These are phyloP conservation scores for Bos indicus DNA, from an alignment of 2,113 vertebrate genomes.

Conservation along the genomic window DNA sequence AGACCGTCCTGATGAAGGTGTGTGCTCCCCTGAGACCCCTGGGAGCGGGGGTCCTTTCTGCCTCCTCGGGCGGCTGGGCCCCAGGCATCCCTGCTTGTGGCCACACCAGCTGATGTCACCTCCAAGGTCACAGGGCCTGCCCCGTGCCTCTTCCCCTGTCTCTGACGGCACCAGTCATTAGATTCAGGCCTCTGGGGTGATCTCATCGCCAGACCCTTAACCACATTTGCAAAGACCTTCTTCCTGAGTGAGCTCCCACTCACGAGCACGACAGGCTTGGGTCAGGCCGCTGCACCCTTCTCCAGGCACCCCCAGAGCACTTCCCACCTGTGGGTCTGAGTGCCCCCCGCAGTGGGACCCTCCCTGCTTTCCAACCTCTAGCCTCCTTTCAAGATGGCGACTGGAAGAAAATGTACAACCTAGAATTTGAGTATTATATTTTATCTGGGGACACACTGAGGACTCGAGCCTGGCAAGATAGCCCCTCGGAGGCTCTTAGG, in stretches of 20 bases:
- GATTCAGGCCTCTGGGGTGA: not conserved
- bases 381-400: not conserved
- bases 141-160: not conserved
- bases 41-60: not conserved
- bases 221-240: not conserved
- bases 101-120: not conserved
- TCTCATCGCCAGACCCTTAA: not conserved
- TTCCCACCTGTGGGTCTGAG: not conserved
- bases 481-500: not conserved
- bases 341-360: not conserved
- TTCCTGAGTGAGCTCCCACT: not conserved
- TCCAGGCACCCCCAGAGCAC: not conserved
- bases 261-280: not conserved
- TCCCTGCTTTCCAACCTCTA: not conserved
- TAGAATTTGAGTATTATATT: not conserved
- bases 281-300: not conserved
- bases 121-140: not conserved
- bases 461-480: not conserved
- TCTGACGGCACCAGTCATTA: not conserved
- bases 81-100: not conserved
- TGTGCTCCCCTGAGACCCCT: too few species aligned
- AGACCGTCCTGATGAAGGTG: fast-evolving
- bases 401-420: not conserved
- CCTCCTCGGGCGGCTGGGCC: not conserved
- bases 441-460: not conserved